Evolutionary conservation across 1,140 invertebrate species (phyloP), one percentile per base, ranked within the genome.

Genomic region (Batillaria attramentaria): DNA sequence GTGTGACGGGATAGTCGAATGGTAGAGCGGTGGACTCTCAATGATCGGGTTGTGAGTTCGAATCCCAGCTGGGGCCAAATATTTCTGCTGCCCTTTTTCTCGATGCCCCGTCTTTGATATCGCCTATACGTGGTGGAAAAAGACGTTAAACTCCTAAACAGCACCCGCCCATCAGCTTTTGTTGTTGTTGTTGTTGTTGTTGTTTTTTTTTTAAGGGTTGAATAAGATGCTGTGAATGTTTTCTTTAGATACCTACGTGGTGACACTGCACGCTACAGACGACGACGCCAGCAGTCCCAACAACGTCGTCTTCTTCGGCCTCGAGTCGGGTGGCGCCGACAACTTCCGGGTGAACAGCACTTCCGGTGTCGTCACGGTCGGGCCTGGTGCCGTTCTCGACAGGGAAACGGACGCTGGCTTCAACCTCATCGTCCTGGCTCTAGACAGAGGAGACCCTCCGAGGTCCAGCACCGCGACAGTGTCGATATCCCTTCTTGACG

Each of bases 261-360:
- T 57, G 18, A 74, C 62, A n/a, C 77, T 87, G 28, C 57, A 28
- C 18, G 86, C 86, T 1, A 72, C 60, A 57, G 86, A 87, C 79
- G n/a, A 41, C 28, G 86, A 87, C 77, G 82, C 82, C n/a, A 85
- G 73, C 1, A 42, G 24, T 16, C 86, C 84, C 24, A 87, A 87
- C 73, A 86, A 86, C 74, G 81, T 81, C 57, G 79, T 83, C 18
- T 77, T 85, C 28, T 87, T 83, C 77, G 77, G 83, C 46, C 85
- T 87, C 42, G 80, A 83, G 33, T 84, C 79, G 66, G 84, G 85
- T 0, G 79, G 82, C 5, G 79, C 80, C 28, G 84, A 84, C 62
- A 83, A 84, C 42, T 87, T 85, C 66, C 76, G 83, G 35, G 81
- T 87, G 24, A 79, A 87, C 68, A 80, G 84, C 54, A 80, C 54